Evolutionary conservation across 2,888 invertebrate species (phyloP).

Genomic region (Quadriops clusia): DNA sequence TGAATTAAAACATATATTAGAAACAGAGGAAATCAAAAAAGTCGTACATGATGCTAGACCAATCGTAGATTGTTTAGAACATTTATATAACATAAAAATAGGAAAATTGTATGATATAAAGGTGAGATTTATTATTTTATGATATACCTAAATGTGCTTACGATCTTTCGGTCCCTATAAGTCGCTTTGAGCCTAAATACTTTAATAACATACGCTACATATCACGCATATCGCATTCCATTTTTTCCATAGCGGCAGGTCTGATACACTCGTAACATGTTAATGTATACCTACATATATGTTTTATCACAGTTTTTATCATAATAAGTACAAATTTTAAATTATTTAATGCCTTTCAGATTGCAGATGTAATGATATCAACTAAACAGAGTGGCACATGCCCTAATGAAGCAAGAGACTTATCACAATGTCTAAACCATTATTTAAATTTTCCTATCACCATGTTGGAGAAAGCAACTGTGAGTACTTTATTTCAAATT

Average conservation of each 20-base stretch:
- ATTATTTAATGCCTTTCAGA: too few relatives aligned
- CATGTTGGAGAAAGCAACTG: constrained; percentile 9
- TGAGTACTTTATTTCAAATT: too few relatives aligned
- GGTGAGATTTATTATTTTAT: constrained; percentile 12
- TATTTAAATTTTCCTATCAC: constrained; percentile 17
- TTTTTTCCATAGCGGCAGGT: too few relatives aligned
- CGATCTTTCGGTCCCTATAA: too few relatives aligned
- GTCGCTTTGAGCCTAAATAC: too few relatives aligned
- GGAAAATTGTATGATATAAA: constrained; percentile 21
- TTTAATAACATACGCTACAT: too few relatives aligned
- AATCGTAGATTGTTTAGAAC: constrained; percentile 13
- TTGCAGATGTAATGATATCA: constrained; percentile 8
- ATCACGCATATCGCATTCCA: too few relatives aligned
- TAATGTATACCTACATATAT: too few relatives aligned
- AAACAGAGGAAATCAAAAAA: constrained; percentile 14
- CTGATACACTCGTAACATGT: too few relatives aligned
- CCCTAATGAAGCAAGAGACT: constrained; percentile 6
- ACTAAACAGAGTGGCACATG: constrained; percentile 2
- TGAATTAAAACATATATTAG: constrained; percentile 15
- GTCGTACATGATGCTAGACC: constrained; percentile 16
- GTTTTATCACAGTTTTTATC: too few relatives aligned
- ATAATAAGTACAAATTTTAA: too few relatives aligned
- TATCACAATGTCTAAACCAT: constrained; percentile 12
- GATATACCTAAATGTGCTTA: too few relatives aligned
- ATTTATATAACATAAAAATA: constrained; percentile 14